Conservation (phyloP, 2,113 vertebrate genomes). For the Todiramphus saurophagus region DNA sequence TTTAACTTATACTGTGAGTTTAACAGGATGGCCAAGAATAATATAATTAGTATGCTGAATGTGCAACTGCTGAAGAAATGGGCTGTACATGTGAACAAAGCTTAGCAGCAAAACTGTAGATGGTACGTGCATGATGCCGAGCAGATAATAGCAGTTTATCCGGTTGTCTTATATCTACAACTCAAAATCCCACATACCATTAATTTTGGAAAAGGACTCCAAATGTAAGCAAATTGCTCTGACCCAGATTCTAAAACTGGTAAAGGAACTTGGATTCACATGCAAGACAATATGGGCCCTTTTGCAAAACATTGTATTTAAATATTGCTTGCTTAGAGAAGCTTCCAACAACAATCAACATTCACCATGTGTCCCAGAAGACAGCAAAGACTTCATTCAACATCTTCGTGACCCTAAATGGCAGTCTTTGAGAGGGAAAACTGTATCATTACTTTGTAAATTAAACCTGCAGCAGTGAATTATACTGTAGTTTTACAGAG, state of each 20-base stretch:
- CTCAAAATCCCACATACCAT: slow-evolving; percentile 16
- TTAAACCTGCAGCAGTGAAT: slow-evolving; percentile 38
- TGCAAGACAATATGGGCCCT: slow-evolving; percentile 2
- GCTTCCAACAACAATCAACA: not conserved
- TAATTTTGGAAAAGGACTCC: slow-evolving; percentile 44
- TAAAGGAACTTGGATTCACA: slow-evolving; percentile 32
- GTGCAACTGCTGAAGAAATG: slow-evolving; percentile 34
- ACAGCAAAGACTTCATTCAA: not conserved
- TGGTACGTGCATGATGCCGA: slow-evolving; percentile 8
- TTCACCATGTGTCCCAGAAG: not conserved
- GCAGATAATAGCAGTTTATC: slow-evolving; percentile 51
- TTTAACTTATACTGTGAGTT: slow-evolving; percentile 13
- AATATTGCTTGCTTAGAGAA: slow-evolving; percentile 10
- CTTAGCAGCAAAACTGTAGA: slow-evolving; percentile 27
- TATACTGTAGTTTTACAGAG: slow-evolving; percentile 32
- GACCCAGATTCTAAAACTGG: slow-evolving; percentile 49
- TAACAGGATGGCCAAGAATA: slow-evolving; percentile 56
- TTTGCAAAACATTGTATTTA: slow-evolving; percentile 35
- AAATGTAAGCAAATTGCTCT: slow-evolving; percentile 63
- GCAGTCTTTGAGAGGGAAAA: slow-evolving; percentile 27
- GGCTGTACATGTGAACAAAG: slow-evolving; percentile 30
- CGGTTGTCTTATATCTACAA: slow-evolving; percentile 25
- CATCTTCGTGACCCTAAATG: slow-evolving; percentile 15
- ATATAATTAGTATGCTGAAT: slow-evolving; percentile 34
- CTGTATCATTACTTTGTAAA: slow-evolving; percentile 19